phyloP scores from a whole-genome alignment of 2,888 invertebrate genomes.

The Leucophenga montana region DNA sequence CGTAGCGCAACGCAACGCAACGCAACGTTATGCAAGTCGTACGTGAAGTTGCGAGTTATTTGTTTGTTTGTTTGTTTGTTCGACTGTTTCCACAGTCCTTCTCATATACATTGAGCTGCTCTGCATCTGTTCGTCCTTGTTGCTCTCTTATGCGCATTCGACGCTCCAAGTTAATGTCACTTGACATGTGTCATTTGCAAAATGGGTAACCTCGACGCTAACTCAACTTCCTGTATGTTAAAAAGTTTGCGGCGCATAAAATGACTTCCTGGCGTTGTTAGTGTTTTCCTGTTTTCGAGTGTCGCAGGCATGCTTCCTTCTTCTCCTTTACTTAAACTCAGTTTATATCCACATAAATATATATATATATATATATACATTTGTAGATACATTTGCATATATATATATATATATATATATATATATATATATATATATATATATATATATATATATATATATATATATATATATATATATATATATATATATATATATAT shows the following conservation, averaged over 20 bases:
- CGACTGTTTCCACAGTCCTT: neutral
- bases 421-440: slow-evolving; percentile 41
- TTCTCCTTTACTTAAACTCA: neutral
- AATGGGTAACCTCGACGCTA: slow-evolving; percentile 64
- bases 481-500: slow-evolving; percentile 41
- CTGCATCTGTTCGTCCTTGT: slow-evolving; percentile 24
- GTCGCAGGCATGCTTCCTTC: slow-evolving; percentile 8
- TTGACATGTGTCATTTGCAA: slow-evolving; percentile 71
- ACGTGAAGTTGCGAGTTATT: slow-evolving; percentile 18
- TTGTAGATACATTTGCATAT: no score
- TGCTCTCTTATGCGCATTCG: no score
- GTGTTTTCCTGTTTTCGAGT: slow-evolving; percentile 63
- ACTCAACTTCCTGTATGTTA: slow-evolving; percentile 67
- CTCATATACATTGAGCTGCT: neutral
- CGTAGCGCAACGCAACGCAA: slow-evolving; percentile 10
- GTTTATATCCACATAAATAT: slow-evolving; percentile 29
- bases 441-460: slow-evolving; percentile 39
- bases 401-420: slow-evolving; percentile 41
- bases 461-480: slow-evolving; percentile 37
- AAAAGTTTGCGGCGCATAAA: slow-evolving; percentile 67
- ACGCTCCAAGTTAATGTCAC: slow-evolving; percentile 65
- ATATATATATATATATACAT: no score
- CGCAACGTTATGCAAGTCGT: slow-evolving; percentile 4
- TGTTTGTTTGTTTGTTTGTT: slow-evolving; percentile 18
- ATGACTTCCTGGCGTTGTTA: slow-evolving; percentile 62